These are phyloP conservation scores for Galago senegalensis DNA, from an alignment of 2,797 vertebrate genomes.

Conservation along the genomic window DNA sequence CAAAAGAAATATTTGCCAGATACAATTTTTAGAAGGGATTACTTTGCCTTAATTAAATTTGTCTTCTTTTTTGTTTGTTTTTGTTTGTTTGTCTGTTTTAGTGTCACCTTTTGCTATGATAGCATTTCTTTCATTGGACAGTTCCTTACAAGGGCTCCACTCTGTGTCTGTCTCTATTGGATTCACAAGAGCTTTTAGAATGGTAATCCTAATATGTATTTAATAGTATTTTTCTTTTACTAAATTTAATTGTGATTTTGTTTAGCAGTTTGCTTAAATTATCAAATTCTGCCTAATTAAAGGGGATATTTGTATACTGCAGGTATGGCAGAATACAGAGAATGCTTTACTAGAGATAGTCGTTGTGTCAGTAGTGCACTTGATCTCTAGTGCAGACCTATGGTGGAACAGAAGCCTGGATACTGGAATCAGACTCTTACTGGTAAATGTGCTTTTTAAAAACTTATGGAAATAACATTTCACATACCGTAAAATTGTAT, in stretches of 20 bases:
- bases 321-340: slow-evolving; percentile 99
- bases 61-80: background rate
- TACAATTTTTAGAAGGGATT: background rate
- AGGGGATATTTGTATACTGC: slow-evolving; percentile 50
- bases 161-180: slow-evolving; percentile 94
- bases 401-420: slow-evolving; percentile 94
- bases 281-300: slow-evolving; percentile 44
- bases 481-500: background rate
- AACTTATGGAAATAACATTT: slow-evolving; percentile 26
- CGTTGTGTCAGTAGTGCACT: slow-evolving; percentile 91
- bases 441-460: slow-evolving; percentile 91
- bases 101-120: slow-evolving; percentile 98
- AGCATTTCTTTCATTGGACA: slow-evolving; percentile 96
- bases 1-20: slow-evolving; percentile 41
- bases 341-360: slow-evolving; percentile 95
- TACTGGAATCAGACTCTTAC: slow-evolving; percentile 95
- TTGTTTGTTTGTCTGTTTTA: slow-evolving; percentile 86
- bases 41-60: slow-evolving; percentile 2
- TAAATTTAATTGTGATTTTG: slow-evolving; percentile 52
- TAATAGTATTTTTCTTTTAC: slow-evolving; percentile 68
- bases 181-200: slow-evolving; percentile 97
- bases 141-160: slow-evolving; percentile 92
- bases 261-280: slow-evolving; percentile 19
- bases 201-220: slow-evolving; percentile 90
- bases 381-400: slow-evolving; percentile 88